A percentile compares a stretch with the other conserved stretches of the same genome.
Conservation (phyloP, 2,888 invertebrate species). For the Malacosoma neustria region DNA sequence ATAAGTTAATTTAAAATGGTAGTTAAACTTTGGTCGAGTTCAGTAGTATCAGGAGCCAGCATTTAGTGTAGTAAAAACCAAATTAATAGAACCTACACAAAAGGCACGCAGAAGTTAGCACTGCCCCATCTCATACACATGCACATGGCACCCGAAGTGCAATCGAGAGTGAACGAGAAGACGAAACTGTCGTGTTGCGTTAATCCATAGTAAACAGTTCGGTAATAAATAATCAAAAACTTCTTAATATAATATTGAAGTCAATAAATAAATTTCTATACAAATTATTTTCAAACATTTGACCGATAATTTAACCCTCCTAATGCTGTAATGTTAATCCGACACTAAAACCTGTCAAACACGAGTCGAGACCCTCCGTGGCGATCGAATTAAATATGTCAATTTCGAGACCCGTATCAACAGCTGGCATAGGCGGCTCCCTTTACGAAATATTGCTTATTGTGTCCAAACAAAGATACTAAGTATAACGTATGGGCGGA, state of each 20-base stretch:
- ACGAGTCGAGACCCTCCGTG: conserved; percentile 60
- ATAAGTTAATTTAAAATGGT: too few relatives aligned
- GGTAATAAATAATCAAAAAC: too few relatives aligned
- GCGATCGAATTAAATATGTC: conserved; percentile 75
- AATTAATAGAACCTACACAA: too few relatives aligned
- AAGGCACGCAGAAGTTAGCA: too few relatives aligned
- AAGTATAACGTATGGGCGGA: conserved; percentile 75
- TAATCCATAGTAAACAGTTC: too few relatives aligned
- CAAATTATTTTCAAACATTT: not conserved
- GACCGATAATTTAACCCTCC: not conserved
- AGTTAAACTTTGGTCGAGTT: too few relatives aligned
- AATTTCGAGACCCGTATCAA: conserved; percentile 74
- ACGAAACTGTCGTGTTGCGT: too few relatives aligned
- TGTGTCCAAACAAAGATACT: conserved; percentile 76
- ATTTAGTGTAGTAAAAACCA: too few relatives aligned
- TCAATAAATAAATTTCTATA: not conserved
- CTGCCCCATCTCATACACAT: too few relatives aligned
- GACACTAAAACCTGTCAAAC: conserved; percentile 73
- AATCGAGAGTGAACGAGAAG: too few relatives aligned
- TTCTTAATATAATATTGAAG: not conserved
- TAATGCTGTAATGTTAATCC: conserved; percentile 49
- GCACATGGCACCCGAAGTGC: too few relatives aligned
- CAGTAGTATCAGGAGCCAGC: too few relatives aligned
- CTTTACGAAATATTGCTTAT: conserved; percentile 75
- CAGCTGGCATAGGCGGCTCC: conserved; percentile 70